phyloP scores from a whole-genome alignment of 1,140 invertebrate genomes.

The Aplysia californica region DNA sequence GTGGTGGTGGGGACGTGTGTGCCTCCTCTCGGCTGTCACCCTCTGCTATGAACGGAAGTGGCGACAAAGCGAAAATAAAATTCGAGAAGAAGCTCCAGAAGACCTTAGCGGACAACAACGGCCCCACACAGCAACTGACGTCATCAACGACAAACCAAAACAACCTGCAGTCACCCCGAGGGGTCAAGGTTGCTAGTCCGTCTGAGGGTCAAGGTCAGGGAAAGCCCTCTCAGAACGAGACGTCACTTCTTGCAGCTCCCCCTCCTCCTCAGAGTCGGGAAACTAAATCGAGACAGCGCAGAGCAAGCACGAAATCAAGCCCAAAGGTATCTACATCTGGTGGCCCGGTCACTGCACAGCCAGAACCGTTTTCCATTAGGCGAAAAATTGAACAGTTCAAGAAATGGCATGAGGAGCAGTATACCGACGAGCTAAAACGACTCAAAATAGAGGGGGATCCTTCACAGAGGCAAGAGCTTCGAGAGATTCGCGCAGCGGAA shows the following conservation, averaged over 20 bases:
- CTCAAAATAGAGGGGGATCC: conserved; percentile 2
- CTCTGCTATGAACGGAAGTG: too few relatives aligned
- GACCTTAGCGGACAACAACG: neutral
- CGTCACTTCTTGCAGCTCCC: neutral
- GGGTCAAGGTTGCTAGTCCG: neutral
- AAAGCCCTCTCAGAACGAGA: neutral
- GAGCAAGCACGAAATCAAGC: neutral
- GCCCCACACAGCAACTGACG: neutral
- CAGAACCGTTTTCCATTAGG: conserved; percentile 23
- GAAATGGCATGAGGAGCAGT: conserved; percentile 35
- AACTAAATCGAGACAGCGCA: neutral
- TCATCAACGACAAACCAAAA: neutral
- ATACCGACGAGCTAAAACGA: conserved; percentile 21
- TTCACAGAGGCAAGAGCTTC: neutral
- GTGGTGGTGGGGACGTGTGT: too few relatives aligned
- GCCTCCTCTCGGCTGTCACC: too few relatives aligned
- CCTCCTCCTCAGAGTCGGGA: neutral
- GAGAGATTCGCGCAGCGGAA: neutral
- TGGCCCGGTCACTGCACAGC: neutral
- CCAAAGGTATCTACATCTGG: too few relatives aligned
- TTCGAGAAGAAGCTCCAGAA: neutral
- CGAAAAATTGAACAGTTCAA: conserved; percentile 34
- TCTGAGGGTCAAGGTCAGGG: neutral
- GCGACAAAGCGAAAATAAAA: neutral
- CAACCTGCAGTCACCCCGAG: neutral